A percentile compares a stretch with the other conserved stretches of the same genome.
These are phyloP conservation scores for Indicator maculatus DNA, from an alignment of 2,113 vertebrate species.

Conservation along the genomic window DNA sequence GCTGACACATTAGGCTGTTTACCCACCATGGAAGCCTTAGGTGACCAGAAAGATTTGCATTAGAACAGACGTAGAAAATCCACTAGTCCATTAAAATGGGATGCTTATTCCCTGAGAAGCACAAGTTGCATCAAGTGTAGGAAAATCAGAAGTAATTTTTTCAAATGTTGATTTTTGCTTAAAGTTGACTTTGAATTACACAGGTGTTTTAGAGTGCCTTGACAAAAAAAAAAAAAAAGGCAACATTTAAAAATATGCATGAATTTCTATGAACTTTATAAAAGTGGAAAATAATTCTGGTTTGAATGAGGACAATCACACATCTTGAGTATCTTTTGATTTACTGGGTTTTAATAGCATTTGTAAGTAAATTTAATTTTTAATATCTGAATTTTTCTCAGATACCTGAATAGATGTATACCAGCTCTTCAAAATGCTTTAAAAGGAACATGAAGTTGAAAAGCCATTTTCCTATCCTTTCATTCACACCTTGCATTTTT, in stretches of 20 bases:
- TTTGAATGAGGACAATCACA: constrained; percentile 70
- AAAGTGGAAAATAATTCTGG: constrained; percentile 59
- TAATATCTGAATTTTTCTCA: constrained; percentile 55
- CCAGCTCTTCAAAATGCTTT: constrained; percentile 16
- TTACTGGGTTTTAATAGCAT: constrained; percentile 55
- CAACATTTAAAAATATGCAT: neutral
- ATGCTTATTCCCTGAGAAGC: constrained; percentile 34
- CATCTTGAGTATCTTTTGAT: constrained; percentile 66
- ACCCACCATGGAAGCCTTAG: constrained; percentile 45
- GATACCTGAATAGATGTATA: neutral
- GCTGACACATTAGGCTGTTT: constrained; percentile 57
- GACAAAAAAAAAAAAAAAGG: neutral
- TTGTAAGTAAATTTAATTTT: constrained; percentile 69
- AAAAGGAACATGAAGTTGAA: constrained; percentile 5
- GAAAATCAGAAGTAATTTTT: constrained; percentile 54
- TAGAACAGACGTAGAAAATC: constrained; percentile 54
- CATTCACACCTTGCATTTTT: constrained; percentile 9
- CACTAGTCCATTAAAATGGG: constrained; percentile 33
- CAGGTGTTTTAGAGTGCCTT: constrained; percentile 78
- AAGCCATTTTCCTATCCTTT: constrained; percentile 10
- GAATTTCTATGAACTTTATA: constrained; percentile 67
- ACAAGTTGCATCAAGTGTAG: constrained; percentile 53
- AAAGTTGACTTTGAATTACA: constrained; percentile 77
- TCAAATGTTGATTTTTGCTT: constrained; percentile 68
- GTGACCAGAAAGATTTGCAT: constrained; percentile 54